Base-by-base conservation (phyloP, 2,888 invertebrate genomes). In the Nomada fabriciana region DNA sequence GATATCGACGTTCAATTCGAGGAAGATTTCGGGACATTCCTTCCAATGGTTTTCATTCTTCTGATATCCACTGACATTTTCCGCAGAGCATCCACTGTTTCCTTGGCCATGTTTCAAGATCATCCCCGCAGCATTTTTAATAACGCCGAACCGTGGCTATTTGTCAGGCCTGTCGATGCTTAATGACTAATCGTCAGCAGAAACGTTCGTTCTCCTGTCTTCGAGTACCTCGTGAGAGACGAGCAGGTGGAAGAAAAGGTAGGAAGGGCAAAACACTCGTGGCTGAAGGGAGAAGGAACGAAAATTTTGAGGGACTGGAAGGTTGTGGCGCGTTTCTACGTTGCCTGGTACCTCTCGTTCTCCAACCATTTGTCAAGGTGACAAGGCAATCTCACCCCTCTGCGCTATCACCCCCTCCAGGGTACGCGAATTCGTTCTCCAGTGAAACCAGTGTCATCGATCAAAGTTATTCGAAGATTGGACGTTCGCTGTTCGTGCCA, bases 311-410 rank as follows among this genome's bases (percentile, higher is more conserved):
- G 85, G 82, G 76, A 78, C 76, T 74, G 68, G 67, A 72, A 73
- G 79, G 76, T 76, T 63, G 73, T 42, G 75, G 76, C 76, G 76
- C 70, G 85, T 80, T 83, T 78, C 81, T 82, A 64, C 83, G 83
- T 78, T 61, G 81, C 74, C 82, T 84, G 85, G 86, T 86, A 89
- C 89, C 87, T 90, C 89, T 87, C 84, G 83, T 85, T 91, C 88
- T 88, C 88, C 85, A 89, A 91, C 88, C 92, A 93, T 93, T 93
- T 92, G 92, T 93, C 93, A 93, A 91, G 90, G 91, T 93, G 93
- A 92, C 92, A 93, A 89, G 91, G 89, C 90, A 90, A 92, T 92
- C 90, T 91, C 90, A 90, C 86, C 90, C 90, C 91, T 86, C 89
- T 88, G 88, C 78, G 73, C 77, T 82, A 78, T 85, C 86, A 87